Conservation (phyloP, 2,113 vertebrate genomes). For the Xyliphius kryptos region DNA sequence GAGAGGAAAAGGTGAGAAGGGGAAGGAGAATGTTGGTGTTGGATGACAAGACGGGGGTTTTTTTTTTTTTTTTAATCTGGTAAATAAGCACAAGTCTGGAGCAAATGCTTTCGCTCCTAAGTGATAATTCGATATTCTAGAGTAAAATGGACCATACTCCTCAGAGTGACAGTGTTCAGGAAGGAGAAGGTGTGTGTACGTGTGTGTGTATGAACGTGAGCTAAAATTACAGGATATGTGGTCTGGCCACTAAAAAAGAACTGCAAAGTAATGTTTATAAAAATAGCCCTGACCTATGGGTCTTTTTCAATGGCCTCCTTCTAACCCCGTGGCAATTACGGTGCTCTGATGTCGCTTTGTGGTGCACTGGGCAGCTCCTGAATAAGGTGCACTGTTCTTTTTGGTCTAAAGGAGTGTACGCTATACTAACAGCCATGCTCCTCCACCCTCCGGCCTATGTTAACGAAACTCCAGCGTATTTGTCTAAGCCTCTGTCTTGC, state of each 20-base stretch:
- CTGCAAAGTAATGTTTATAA: slow-evolving; percentile 57
- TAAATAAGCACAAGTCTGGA: neutral
- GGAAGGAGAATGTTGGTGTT: slow-evolving; percentile 47
- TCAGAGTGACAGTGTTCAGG: slow-evolving; percentile 30
- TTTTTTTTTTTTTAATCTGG: neutral
- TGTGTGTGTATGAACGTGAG: slow-evolving; percentile 27
- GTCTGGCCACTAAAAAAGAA: slow-evolving; percentile 48
- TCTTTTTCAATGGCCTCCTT: slow-evolving; percentile 48
- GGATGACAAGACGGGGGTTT: slow-evolving; percentile 13
- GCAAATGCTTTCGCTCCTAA: too few species aligned
- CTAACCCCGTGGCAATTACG: slow-evolving; percentile 38
- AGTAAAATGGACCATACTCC: slow-evolving; percentile 16
- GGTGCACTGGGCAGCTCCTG: slow-evolving; percentile 36
- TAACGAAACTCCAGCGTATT: slow-evolving; percentile 39
- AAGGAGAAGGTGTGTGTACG: slow-evolving; percentile 33
- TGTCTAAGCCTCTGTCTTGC: slow-evolving; percentile 33
- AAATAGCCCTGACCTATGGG: slow-evolving; percentile 57
- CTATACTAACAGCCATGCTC: slow-evolving; percentile 27
- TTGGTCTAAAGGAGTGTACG: slow-evolving; percentile 18
- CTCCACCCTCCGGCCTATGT: slow-evolving; percentile 34
- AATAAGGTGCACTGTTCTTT: slow-evolving; percentile 44
- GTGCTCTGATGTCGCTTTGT: slow-evolving; percentile 37
- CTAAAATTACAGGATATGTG: slow-evolving; percentile 59
- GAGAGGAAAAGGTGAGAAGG: too few species aligned
- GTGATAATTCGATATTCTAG: slow-evolving; percentile 15